A percentile compares a stretch with the other conserved stretches of the same genome.
Conservation (phyloP, 2,797 vertebrate species). For the Muscicapa comitata region DNA sequence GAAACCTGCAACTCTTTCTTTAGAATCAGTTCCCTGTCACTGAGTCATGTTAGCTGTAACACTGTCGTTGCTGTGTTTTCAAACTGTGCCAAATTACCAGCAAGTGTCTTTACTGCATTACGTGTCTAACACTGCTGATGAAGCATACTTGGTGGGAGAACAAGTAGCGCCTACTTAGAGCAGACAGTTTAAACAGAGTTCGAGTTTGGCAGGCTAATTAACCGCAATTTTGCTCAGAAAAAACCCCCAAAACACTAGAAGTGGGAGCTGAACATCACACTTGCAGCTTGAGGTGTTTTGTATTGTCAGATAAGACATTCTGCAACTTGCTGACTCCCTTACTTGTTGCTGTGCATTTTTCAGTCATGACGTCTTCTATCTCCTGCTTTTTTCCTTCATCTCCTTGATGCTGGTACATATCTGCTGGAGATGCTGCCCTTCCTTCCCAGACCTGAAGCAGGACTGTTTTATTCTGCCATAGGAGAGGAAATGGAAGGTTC, state of each 20-base stretch:
- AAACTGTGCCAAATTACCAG: slow-evolving; percentile 91
- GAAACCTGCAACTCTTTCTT: slow-evolving; percentile 58
- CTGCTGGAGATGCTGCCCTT: slow-evolving; percentile 52
- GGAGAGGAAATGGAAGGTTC: not conserved
- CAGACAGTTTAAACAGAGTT: slow-evolving; percentile 51
- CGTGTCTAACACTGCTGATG: slow-evolving; percentile 78
- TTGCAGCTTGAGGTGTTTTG: slow-evolving; percentile 43
- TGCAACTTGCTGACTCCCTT: slow-evolving; percentile 16
- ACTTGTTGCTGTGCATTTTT: slow-evolving; percentile 19
- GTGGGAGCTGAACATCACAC: slow-evolving; percentile 54
- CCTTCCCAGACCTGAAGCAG: slow-evolving; percentile 14
- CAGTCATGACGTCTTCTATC: not conserved
- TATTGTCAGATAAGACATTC: slow-evolving; percentile 32
- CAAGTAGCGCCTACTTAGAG: slow-evolving; percentile 44
- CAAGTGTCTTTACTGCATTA: slow-evolving; percentile 90
- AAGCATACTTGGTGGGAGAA: slow-evolving; percentile 59
- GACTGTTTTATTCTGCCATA: not conserved
- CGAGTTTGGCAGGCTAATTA: slow-evolving; percentile 19
- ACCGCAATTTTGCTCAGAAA: slow-evolving; percentile 42
- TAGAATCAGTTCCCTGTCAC: slow-evolving; percentile 51
- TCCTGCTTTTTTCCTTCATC: slow-evolving; percentile 35
- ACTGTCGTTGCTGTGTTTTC: slow-evolving; percentile 61
- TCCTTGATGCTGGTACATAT: slow-evolving; percentile 53
- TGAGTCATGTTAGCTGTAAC: slow-evolving; percentile 49
- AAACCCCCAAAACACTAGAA: not conserved